These are phyloP conservation scores for Ploceus nigricollis DNA, from an alignment of 2,113 vertebrate species.

Conservation along the genomic window DNA sequence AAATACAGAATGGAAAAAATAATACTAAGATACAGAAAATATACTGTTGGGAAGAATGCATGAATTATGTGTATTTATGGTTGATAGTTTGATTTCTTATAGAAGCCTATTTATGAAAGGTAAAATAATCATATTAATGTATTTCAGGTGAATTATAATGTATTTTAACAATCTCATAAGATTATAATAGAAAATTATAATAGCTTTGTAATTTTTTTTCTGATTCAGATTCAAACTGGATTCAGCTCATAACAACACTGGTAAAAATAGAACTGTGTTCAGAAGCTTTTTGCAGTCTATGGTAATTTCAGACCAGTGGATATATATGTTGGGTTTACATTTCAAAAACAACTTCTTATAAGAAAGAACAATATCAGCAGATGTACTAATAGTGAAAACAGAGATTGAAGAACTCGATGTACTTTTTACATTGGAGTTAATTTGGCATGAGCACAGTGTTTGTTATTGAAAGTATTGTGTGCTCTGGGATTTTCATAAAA, in stretches of 20 bases:
- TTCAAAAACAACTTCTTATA: background rate
- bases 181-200: background rate
- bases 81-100: background rate
- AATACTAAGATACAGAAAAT: background rate
- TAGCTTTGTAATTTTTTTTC: background rate
- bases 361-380: background rate
- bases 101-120: background rate
- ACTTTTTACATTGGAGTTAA: background rate
- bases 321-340: background rate
- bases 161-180: background rate
- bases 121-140: background rate
- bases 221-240: background rate
- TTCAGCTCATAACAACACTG: background rate
- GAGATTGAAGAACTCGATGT: background rate
- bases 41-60: background rate
- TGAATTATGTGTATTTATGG: background rate
- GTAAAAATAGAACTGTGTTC: background rate
- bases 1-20: background rate
- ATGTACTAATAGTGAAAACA: background rate
- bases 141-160: background rate
- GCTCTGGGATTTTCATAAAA: background rate
- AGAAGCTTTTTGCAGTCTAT: background rate
- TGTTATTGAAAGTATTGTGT: background rate
- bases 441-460: background rate
- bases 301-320: background rate